Percentiles rank a stretch among this genome's conserved stretches.
Evolutionary conservation across 2,797 vertebrate species (phyloP).

Genomic region (Varecia variegata): DNA sequence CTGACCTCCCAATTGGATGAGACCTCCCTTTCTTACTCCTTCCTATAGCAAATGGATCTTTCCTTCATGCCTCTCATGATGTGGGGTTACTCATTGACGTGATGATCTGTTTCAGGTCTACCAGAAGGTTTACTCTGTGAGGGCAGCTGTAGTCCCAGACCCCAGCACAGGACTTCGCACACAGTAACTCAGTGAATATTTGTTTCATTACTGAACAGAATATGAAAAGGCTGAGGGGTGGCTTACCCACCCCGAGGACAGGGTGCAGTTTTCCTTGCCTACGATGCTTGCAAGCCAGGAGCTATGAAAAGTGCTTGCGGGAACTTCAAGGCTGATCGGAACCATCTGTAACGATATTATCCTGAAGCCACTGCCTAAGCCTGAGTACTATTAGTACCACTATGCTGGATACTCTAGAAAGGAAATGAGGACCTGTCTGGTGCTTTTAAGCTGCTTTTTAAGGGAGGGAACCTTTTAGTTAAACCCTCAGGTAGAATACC

Average conservation of each 20-base stretch:
- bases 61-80: neutral
- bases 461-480: neutral
- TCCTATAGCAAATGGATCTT: neutral
- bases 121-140: neutral
- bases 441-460: neutral
- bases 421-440: neutral
- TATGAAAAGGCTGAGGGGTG: neutral
- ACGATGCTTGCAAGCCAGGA: neutral
- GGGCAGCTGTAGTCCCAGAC: neutral
- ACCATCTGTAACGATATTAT: neutral
- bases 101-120: neutral
- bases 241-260: neutral
- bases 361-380: neutral
- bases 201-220: neutral
- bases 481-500: neutral
- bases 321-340: neutral
- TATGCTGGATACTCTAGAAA: neutral
- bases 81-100: neutral
- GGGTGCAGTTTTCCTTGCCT: neutral
- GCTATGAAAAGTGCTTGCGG: neutral
- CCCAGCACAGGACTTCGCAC: neutral
- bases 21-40: neutral
- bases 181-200: neutral
- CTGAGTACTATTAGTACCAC: neutral
- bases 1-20: neutral